phyloP scores from a whole-genome alignment of 2,888 invertebrate species.

The Cantharis rufa region DNA sequence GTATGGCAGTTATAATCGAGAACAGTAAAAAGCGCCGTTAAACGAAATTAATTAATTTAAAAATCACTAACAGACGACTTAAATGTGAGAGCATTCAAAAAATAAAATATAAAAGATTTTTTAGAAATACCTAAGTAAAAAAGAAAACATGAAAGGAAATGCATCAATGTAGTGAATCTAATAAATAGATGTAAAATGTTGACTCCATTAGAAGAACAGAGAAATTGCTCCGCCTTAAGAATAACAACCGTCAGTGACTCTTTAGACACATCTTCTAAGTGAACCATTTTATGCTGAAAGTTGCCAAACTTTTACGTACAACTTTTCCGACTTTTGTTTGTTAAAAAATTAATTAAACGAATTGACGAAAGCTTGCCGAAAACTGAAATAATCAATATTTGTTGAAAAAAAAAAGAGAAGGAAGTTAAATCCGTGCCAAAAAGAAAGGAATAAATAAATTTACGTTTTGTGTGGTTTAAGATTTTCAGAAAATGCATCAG shows the following conservation, averaged over 20 bases:
- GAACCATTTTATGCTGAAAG: constrained; percentile 18
- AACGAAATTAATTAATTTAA: too few species aligned
- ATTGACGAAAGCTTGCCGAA: neutral
- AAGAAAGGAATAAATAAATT: neutral
- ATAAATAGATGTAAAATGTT: constrained; percentile 33
- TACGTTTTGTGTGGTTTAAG: constrained; percentile 2
- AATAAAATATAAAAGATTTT: neutral
- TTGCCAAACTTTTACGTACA: neutral
- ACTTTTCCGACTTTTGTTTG: neutral
- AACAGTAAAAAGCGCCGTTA: too few species aligned
- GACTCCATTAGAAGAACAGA: constrained; percentile 33
- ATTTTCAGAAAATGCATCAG: constrained; percentile 16
- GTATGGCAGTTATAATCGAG: too few species aligned
- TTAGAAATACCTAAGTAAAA: constrained; percentile 8
- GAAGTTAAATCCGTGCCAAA: neutral
- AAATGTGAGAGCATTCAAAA: neutral
- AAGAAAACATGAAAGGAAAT: constrained; percentile 21
- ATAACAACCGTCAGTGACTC: constrained; percentile 26
- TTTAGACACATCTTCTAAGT: constrained; percentile 18
- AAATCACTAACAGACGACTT: too few species aligned
- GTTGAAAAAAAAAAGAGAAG: neutral
- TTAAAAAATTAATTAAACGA: neutral
- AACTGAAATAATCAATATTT: neutral
- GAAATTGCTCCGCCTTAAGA: constrained; percentile 22
- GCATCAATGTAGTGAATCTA: constrained; percentile 25